These are phyloP conservation scores for Smittia aterrima DNA, from an alignment of 2,888 invertebrate species.

Conservation along the genomic window DNA sequence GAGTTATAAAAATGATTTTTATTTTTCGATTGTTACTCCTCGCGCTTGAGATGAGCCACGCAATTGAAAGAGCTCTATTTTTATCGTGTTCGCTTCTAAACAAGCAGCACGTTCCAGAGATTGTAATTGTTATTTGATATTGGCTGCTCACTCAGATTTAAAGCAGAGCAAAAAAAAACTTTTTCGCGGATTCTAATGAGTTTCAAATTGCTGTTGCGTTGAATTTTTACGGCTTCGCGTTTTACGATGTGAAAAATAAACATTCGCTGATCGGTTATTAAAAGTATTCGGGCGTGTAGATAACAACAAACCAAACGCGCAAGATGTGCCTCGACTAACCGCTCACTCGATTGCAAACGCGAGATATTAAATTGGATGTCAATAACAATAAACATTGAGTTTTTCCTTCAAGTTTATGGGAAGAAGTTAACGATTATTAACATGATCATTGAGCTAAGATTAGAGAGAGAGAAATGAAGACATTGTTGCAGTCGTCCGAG, in stretches of 20 bases:
- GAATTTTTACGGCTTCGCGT: not conserved
- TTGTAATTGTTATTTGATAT: no score
- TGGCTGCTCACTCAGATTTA: no score
- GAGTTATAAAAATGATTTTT: no score
- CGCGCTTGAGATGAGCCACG: no score
- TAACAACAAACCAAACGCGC: no score
- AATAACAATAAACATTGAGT: not conserved
- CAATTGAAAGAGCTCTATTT: not conserved
- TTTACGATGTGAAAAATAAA: slow-evolving; percentile 6
- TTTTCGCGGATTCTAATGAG: no score
- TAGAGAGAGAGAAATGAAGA: not conserved
- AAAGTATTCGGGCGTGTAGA: not conserved
- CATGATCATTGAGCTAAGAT: not conserved
- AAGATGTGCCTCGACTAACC: no score
- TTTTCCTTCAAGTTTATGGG: not conserved
- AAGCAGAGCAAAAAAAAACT: no score
- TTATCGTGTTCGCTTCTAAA: not conserved
- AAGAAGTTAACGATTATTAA: not conserved
- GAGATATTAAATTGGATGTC: not conserved
- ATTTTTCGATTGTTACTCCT: no score
- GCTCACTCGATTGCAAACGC: not conserved
- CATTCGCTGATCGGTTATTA: not conserved
- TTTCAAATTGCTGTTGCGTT: no score
- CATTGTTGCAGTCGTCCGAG: not conserved
- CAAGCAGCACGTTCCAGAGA: not conserved